Base-by-base conservation (phyloP, 2,113 vertebrate genomes). In the Corythornis madagascariensis region DNA sequence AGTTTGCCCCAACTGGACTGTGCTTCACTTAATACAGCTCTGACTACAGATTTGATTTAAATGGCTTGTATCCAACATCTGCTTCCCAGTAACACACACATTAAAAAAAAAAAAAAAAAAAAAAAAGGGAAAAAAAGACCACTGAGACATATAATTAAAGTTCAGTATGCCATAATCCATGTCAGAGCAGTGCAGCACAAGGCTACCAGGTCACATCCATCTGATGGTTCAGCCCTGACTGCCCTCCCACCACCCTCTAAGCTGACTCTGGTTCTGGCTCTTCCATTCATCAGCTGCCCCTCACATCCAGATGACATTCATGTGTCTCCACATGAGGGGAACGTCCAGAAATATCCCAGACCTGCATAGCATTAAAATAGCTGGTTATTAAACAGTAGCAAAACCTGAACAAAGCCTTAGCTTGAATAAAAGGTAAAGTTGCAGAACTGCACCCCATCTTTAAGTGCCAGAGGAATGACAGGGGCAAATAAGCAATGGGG, bases 31-130 rank as follows among this genome's bases (percentile, higher is more conserved):
- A 81, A 63, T 11, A 82, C 0, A 4, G 66, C 66, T 96, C 71
- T 92, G 59, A 61, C 75, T 85, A 43, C 88, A 35, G 45, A 73
- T 82, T 57, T 83, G 5, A 92, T 92, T 94, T 92, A 83, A 97
- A 94, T 87, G 70, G 75, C 28, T 94, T 73, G 22, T 76, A 74
- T 48, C 38, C 65, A 86, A 70, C 53, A 94, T 76, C 60, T 96
- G 71, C 73, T 90, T 86, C 92, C 63, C 47, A 66, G 59, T 20
- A 92, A 94, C 40, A 83, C 19, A 83, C 3, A 86, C 11, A 72
- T 40, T 10, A 45, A 17, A 55, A 31, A 60, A 29, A 59, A 28
- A 22, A 55, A 43, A 31, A 50, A 10, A 42, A 24, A 55, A 40
- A 55, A 15, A 35, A 20, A 16, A 24, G 8, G 56, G 50, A 13